Conservation (phyloP, 2,797 vertebrate genomes). For the Coregonus suidteri region DNA sequence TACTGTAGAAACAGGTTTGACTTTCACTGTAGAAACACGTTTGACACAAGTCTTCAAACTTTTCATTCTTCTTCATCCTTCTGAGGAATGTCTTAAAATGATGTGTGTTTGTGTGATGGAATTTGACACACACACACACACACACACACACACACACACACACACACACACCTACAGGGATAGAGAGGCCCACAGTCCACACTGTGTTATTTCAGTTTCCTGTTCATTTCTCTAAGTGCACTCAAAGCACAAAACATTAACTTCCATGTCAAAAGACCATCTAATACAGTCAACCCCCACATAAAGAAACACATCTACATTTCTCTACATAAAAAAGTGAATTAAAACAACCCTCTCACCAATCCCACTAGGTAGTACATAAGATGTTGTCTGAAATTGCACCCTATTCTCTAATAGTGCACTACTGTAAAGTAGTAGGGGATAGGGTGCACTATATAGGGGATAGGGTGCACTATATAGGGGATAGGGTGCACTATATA, state of each 20-base stretch:
- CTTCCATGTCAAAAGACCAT: constrained; percentile 64
- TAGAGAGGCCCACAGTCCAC: constrained; percentile 51
- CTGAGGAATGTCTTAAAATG: too few species aligned
- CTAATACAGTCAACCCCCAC: constrained; percentile 64
- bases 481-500: too few species aligned
- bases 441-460: too few species aligned
- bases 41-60: too few species aligned
- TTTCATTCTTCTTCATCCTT: too few species aligned
- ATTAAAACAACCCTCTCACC: constrained; percentile 68
- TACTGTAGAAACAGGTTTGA: too few species aligned
- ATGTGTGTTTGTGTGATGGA: too few species aligned
- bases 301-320: constrained; percentile 63
- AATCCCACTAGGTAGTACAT: constrained; percentile 74
- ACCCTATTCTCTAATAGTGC: too few species aligned
- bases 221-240: constrained; percentile 55
- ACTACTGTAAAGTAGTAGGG: too few species aligned
- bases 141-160: constrained; percentile 4
- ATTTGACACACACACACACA: background rate
- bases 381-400: background rate
- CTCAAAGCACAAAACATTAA: constrained; percentile 67
- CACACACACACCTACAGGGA: constrained; percentile 2
- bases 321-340: constrained; percentile 38
- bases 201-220: constrained; percentile 37
- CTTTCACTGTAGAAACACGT: too few species aligned
- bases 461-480: too few species aligned